These are phyloP conservation scores for Acheta domesticus DNA, from an alignment of 2,888 invertebrate genomes.

Conservation along the genomic window DNA sequence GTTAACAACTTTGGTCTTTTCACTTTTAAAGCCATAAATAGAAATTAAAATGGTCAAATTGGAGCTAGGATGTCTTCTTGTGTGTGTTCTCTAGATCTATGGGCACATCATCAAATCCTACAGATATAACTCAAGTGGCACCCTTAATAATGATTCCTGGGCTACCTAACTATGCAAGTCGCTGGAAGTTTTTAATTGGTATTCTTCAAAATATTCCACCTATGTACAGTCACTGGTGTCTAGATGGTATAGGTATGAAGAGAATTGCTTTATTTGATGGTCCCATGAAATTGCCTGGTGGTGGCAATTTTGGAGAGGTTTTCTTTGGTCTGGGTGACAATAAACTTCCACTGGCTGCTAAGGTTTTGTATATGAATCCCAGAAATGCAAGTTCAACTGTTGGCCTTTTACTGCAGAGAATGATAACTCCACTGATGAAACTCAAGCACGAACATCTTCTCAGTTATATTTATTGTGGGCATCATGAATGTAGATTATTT, in stretches of 20 bases:
- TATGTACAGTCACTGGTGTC: background rate
- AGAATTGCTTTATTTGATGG: constrained; percentile 1
- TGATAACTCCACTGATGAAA: constrained; percentile 43
- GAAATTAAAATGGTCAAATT: too few species aligned
- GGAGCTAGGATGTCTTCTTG: too few species aligned
- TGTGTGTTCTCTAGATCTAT: background rate
- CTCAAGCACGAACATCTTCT: constrained; percentile 43
- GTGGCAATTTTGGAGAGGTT: constrained; percentile 47
- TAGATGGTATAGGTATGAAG: background rate
- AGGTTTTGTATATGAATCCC: constrained; percentile 41
- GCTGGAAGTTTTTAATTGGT: constrained; percentile 20
- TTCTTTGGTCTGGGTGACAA: constrained; percentile 45
- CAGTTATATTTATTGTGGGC: constrained; percentile 44
- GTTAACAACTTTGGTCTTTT: too few species aligned
- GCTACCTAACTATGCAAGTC: constrained; percentile 1
- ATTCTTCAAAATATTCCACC: constrained; percentile 12
- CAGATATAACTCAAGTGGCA: background rate
- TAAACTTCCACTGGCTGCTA: constrained; percentile 44
- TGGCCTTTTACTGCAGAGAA: constrained; percentile 41
- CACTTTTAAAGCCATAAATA: too few species aligned
- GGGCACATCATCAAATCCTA: background rate
- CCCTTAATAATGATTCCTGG: constrained; percentile 1
- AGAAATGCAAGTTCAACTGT: constrained; percentile 37
- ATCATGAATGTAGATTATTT: constrained; percentile 42
- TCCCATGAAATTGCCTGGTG: constrained; percentile 31